phyloP scores from a whole-genome alignment of 2,888 invertebrate genomes.

The Eilema sororculum region DNA sequence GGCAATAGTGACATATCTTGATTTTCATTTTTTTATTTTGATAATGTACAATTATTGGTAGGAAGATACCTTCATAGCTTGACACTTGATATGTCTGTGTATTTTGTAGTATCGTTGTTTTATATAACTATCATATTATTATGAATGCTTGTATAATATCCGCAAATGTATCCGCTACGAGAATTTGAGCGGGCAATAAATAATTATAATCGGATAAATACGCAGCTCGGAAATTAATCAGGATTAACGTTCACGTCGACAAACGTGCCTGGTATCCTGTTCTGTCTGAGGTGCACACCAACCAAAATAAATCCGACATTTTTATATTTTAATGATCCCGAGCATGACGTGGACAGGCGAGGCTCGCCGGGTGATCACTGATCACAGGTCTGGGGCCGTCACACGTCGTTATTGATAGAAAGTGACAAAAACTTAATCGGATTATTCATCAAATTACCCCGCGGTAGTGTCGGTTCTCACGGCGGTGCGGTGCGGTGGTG shows the following conservation, averaged over 20 bases:
- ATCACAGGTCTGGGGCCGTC: conserved; percentile 6
- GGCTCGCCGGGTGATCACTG: conserved; percentile 12
- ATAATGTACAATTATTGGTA: background rate
- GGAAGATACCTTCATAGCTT: background rate
- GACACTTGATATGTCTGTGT: background rate
- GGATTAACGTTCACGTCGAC: conserved; percentile 20
- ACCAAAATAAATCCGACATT: conserved; percentile 11
- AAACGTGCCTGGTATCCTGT: conserved; percentile 21
- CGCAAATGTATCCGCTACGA: conserved; percentile 3
- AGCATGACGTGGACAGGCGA: conserved; percentile 20
- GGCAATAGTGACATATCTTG: background rate
- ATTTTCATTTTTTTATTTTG: too few species aligned
- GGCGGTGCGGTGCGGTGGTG: conserved; percentile 36
- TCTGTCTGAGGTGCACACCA: background rate
- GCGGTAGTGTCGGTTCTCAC: conserved; percentile 38
- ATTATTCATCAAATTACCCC: conserved; percentile 54
- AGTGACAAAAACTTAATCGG: conserved; percentile 55
- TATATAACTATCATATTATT: conserved; percentile 1
- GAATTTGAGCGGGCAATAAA: conserved; percentile 3
- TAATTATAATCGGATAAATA: conserved; percentile 22
- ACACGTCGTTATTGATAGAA: conserved; percentile 38
- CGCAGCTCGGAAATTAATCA: conserved; percentile 31
- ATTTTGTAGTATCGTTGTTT: background rate
- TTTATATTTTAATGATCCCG: conserved; percentile 16
- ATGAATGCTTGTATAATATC: conserved; percentile 6